Base-by-base conservation (phyloP, 2,113 vertebrate species). In the Tylochromis polylepis region DNA sequence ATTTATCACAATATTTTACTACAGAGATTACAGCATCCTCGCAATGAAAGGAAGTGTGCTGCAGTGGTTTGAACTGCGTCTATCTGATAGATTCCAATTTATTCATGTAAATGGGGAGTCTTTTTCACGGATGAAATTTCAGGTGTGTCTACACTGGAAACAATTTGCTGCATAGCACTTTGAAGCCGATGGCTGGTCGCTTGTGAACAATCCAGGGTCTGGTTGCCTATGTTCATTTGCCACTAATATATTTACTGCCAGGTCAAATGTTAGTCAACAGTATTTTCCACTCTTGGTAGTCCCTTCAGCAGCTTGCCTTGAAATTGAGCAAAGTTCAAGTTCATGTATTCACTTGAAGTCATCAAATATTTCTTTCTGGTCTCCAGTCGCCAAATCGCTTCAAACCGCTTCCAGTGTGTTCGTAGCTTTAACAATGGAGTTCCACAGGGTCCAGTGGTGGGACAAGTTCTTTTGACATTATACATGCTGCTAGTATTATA, bases 321-420 rank as follows among this genome's bases (percentile, higher is more conserved):
- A 46, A 72, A 46, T 0, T 72, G 22, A 72, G 22, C 46, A 43
- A 72, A 27, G 38, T 16, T 72, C 22, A n/a, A n/a, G n/a, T n/a
- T n/a, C n/a, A n/a, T n/a, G n/a, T n/a, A n/a, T n/a, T n/a, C n/a
- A n/a, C n/a, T n/a, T n/a, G n/a, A n/a, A n/a, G 3, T 72, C 38
- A 70, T 43, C n/a, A 38, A 62, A 62, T 62, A 62, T 62, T 62
- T 3, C 60, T 70, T 43, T 70, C 38, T 72, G 14, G 22, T 22
- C 22, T 46, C 38, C 16, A 72, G 67, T 72, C 38, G 0, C 38
- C 38, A 72, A 24, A 16, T 18, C 22, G 43, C 43, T 72, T 43
- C 3, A 0, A 15, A 41, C 27, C 0, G 0, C 15, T 72, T 72
- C 67, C 41, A 29, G 67, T 49, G 27, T 72, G 67, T 72, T 27